Evolutionary conservation across 2,797 vertebrate genomes (phyloP).

Genomic region (Dryobates pubescens): DNA sequence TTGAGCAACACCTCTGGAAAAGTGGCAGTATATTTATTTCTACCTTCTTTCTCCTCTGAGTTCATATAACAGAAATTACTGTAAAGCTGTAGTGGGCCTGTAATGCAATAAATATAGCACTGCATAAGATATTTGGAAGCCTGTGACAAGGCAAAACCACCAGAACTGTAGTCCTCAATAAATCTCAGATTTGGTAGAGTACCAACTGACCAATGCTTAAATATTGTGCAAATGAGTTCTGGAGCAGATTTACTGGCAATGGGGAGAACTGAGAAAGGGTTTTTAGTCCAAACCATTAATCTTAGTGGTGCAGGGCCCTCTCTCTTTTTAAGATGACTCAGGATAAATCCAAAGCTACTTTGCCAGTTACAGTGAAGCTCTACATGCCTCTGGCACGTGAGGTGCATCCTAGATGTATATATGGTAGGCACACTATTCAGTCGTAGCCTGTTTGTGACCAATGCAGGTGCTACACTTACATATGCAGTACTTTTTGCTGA

Average conservation of each 20-base stretch:
- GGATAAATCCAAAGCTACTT: neutral
- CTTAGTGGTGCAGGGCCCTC: neutral
- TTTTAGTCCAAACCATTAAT: constrained; percentile 12
- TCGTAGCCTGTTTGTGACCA: neutral
- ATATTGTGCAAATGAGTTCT: constrained; percentile 43
- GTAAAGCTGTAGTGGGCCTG: neutral
- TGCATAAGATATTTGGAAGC: constrained; percentile 28
- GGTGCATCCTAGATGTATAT: neutral
- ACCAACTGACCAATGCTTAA: constrained; percentile 32
- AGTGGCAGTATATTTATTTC: constrained; percentile 46
- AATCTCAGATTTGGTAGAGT: constrained; percentile 25
- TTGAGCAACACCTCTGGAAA: constrained; percentile 39
- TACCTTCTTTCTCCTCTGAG: constrained; percentile 41
- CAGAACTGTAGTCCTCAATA: constrained; percentile 41
- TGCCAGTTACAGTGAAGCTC: neutral
- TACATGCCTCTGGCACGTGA: neutral
- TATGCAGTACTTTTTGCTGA: neutral
- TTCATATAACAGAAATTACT: constrained; percentile 41
- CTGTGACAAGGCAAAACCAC: constrained; percentile 35
- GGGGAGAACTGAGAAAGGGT: neutral
- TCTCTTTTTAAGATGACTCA: neutral
- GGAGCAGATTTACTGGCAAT: constrained; percentile 28
- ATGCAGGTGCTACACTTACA: neutral
- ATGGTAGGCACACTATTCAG: neutral
- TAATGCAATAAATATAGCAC: constrained; percentile 41